These are phyloP conservation scores for Trichechus manatus DNA, from an alignment of 2,113 vertebrate species.

Conservation along the genomic window DNA sequence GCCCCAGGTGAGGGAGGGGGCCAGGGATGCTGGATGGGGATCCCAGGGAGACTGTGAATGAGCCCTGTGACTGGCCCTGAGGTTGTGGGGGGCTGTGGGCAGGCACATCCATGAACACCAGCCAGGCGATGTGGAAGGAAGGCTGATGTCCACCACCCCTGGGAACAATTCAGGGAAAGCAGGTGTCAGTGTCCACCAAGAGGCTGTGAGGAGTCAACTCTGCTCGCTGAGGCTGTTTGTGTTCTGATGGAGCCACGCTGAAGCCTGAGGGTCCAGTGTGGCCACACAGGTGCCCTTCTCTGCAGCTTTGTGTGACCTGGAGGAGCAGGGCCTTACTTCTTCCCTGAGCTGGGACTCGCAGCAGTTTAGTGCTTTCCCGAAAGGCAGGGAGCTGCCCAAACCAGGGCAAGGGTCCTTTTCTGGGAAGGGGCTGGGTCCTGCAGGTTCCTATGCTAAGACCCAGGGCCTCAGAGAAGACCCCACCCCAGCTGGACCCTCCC, in stretches of 20 bases:
- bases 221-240: not conserved
- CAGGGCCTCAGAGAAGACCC: not conserved
- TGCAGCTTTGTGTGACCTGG: not conserved
- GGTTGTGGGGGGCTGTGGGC: not conserved
- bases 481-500: not conserved
- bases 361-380: not conserved
- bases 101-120: not conserved
- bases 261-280: not conserved
- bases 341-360: not conserved
- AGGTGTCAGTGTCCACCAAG: not conserved
- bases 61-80: not conserved
- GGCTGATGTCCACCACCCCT: not conserved
- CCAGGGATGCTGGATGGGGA: not conserved
- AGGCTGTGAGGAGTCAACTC: not conserved
- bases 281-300: not conserved
- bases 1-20: not conserved
- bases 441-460: not conserved
- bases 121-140: accelerated
- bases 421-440: not conserved
- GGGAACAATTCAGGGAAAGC: not conserved
- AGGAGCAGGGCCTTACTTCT: not conserved
- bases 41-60: not conserved
- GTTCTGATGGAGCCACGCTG: not conserved
- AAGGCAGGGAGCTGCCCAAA: not conserved
- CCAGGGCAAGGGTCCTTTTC: not conserved